Base-by-base conservation (phyloP, 1,140 invertebrate genomes). In the Danaus plexippus region DNA sequence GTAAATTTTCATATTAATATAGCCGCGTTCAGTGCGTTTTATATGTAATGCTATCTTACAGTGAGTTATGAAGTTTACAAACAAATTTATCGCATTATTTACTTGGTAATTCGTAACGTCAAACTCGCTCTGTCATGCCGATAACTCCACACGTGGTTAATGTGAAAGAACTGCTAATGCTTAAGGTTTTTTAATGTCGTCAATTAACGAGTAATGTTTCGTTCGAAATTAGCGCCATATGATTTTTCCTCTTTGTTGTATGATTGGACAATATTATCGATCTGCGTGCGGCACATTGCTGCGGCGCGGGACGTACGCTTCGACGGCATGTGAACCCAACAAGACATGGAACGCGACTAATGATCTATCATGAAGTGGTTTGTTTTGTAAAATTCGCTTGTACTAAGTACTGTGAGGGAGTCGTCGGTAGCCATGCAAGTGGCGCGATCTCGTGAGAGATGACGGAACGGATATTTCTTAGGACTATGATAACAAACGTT, bases 401-500 rank as follows among this genome's bases (percentile, higher is more conserved):
- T 32, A 32, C 22, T 32, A 60, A 72, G 75, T 72, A 71, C 67
- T 64, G 77, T 76, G 77, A 80, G 75, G 75, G 77, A 71, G 71
- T 75, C 80, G 73, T 76, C 67, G 67, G 58, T 64, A 61, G 67
- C 67, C 72, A 75, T 67, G 66, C 80, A 75, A 86, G 80, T 84
- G 71, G 80, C 80, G 83, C 83, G 73, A 80, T 86, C 83, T 86
- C 73, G 80, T 80, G 83, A 84, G 72, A 83, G 78, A 81, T 78
- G 62, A 71, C 69, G 69, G 75, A 78, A 80, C 73, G 73, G 75
- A 82, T 81, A 80, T 78, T 73, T 78, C 66, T 80, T 61, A 64
- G 59, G 65, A 68, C 55, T 47, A 49, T 53, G 43, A 58, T 47
- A 57, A 52, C 47, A 51, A 44, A 52, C 41, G 55, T 13, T 13